Base-by-base conservation (phyloP, 2,888 invertebrate genomes). In the Ochropacha duplaris region DNA sequence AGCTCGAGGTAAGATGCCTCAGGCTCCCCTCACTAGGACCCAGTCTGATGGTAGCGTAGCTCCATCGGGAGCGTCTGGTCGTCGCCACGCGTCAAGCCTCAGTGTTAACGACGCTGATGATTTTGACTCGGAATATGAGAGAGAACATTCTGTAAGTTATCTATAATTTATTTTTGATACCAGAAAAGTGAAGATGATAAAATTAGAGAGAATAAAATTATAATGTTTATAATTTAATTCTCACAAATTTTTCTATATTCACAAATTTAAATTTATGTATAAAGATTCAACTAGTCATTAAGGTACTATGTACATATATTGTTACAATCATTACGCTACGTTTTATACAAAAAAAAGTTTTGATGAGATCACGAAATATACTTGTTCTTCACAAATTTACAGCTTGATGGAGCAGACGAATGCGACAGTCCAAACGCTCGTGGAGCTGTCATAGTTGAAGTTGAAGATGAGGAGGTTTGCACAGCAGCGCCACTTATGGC, bases 401-500 rank as follows among this genome's bases (percentile, higher is more conserved):
- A 89, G 87, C 73, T 83, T 28, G 87, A 90, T 39, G 83, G 81
- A 2, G 79, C 74, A 3, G 92, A 90, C 16, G 88, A 87, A 26
- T 83, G 81, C 50, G 90, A 88, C 11, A 83, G 86, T 9, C 79
- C 78, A 1, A 84, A 93, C 55, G 94, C 94, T 49, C 96, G 96
- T 0, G 96, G 96, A 68, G 97, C 97, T 0, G 94, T 97, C 1
- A 94, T 97, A 59, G 96, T 97, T 0, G 97, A 97, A 78, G 95
- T 97, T 4, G 97, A 97, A 81, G 96, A 96, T 68, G 96, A 96
- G 57, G 95, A 96, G 57, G 94, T 96, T 51, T 96, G 96, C 85
- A 96, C 96, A 0, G 96, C 96, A 0, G 95, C 96, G 8, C 95
- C 96, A 0, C 86, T 97, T 57, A 88, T 95, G 54, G 94, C 95